A percentile compares a stretch with the other conserved stretches of the same genome.
These are phyloP conservation scores for Macaria notata DNA, from an alignment of 2,888 invertebrate species.

Conservation along the genomic window DNA sequence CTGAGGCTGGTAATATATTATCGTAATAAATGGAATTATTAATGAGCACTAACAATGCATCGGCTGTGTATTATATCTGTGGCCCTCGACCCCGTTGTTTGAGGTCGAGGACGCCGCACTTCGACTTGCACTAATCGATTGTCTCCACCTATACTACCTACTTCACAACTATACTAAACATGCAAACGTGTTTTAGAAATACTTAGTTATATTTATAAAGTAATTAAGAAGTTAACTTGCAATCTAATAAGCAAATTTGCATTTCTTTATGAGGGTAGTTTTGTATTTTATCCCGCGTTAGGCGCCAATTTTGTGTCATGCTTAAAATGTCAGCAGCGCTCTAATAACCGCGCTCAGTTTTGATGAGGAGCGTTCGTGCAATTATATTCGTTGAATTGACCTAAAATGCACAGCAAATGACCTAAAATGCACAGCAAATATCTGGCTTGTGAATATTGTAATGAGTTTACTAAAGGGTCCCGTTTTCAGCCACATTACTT, in stretches of 20 bases:
- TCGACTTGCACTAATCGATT: constrained; percentile 25
- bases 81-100: constrained; percentile 22
- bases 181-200: too few species aligned
- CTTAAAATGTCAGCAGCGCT: constrained; percentile 32
- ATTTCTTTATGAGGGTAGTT: too few species aligned
- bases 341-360: constrained; percentile 15
- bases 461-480: too few species aligned
- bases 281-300: too few species aligned
- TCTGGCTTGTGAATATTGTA: too few species aligned
- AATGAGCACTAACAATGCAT: not conserved
- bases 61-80: not conserved
- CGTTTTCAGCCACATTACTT: too few species aligned
- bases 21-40: too few species aligned
- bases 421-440: constrained; percentile 10
- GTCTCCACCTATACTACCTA: constrained; percentile 10
- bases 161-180: too few species aligned
- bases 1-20: too few species aligned
- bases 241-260: too few species aligned
- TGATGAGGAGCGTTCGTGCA: constrained; percentile 18
- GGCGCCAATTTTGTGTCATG: constrained; percentile 26
- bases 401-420: constrained; percentile 13
- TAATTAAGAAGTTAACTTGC: too few species aligned
- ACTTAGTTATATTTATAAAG: too few species aligned
- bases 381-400: constrained; percentile 25
- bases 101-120: constrained; percentile 22